phyloP scores from a whole-genome alignment of 2,888 invertebrate genomes.

The Phyllotreta cruciferae region DNA sequence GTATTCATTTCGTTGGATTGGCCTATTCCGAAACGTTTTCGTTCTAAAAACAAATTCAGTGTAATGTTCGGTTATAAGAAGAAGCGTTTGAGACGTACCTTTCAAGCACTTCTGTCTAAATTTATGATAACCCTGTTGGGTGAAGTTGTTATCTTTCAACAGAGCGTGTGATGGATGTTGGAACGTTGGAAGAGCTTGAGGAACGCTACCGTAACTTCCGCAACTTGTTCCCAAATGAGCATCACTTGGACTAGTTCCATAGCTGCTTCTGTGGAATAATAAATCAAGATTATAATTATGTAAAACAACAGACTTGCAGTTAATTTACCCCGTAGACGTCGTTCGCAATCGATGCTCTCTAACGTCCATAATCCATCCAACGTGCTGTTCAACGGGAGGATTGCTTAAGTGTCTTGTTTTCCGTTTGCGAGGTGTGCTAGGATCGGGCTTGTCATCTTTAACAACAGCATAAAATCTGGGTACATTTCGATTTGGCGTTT shows the following conservation, averaged over 20 bases:
- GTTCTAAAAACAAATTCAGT: conserved; percentile 68
- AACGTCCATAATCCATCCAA: conserved; percentile 97
- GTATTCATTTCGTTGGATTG: conserved; percentile 99
- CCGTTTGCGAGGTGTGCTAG: conserved; percentile 78
- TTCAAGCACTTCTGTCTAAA: conserved; percentile 93
- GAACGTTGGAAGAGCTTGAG: conserved; percentile 86
- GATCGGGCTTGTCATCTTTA: conserved; percentile 74
- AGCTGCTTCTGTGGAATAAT: conserved; percentile 68
- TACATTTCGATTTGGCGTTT: conserved; percentile 64
- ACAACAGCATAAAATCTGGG: conserved; percentile 94
- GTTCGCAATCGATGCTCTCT: conserved; percentile 83
- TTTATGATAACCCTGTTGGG: conserved; percentile 96
- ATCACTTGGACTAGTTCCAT: conserved; percentile 78
- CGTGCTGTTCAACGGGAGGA: conserved; percentile 93
- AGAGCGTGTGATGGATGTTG: conserved; percentile 96
- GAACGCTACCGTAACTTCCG: conserved; percentile 80
- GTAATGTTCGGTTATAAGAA: neutral
- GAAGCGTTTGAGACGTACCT: conserved; percentile 63
- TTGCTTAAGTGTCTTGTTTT: conserved; percentile 92
- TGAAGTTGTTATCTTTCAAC: conserved; percentile 95
- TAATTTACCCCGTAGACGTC: conserved; percentile 73
- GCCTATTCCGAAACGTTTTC: conserved; percentile 90
- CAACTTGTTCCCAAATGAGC: conserved; percentile 74
- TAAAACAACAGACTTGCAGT: neutral
- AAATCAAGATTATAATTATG: neutral